Base-by-base conservation (phyloP, 2,797 vertebrate genomes). In the Margarornis squamiger region DNA sequence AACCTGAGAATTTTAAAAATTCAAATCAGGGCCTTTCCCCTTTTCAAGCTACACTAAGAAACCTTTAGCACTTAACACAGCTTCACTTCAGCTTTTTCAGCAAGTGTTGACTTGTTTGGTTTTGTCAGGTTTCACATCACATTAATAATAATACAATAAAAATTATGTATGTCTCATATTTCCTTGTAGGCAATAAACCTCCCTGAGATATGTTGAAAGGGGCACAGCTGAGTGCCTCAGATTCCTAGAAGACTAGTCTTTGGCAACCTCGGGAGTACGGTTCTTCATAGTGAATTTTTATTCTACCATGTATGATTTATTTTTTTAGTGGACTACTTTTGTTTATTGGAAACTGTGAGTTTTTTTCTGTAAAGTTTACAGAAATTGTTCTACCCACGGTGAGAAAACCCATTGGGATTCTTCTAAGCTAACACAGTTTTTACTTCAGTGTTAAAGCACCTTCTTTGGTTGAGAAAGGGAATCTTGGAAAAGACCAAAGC, bases 361-460 rank as follows among this genome's bases (percentile, higher is more conserved):
- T 94, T 95, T 90, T 91, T 96, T 92, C 94, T 96, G 71, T 95
- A 82, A 95, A 49, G 82, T 96, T 96, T 96, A 93, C 90, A 95
- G 95, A 97, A 94, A 75, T 71, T 55, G 43, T 87, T 86, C 54
- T 96, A 14, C 55, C 86, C 41, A 48, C 76, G 30, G 49, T 83
- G 57, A 94, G 76, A 96, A 96, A 96, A 88, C 55, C 76, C 65
- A 17, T 88, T 84, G 66, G 71, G 93, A 88, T 90, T 92, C 89
- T 93, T 85, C 90, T 80, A 94, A 90, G 71, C 76, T 93, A 93
- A 86, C 67, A 62, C 61, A 81, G 38, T 83, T 97, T 97, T 96
- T 91, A 74, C 92, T 97, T 97, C 97, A 98, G 97, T 98, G 96
- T 98, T 98, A 97, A 96, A 83, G 86, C 92, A 91, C 92, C 93